Evolutionary conservation across 2,888 invertebrate species (phyloP).

Genomic region (Mesochorus sp.): DNA sequence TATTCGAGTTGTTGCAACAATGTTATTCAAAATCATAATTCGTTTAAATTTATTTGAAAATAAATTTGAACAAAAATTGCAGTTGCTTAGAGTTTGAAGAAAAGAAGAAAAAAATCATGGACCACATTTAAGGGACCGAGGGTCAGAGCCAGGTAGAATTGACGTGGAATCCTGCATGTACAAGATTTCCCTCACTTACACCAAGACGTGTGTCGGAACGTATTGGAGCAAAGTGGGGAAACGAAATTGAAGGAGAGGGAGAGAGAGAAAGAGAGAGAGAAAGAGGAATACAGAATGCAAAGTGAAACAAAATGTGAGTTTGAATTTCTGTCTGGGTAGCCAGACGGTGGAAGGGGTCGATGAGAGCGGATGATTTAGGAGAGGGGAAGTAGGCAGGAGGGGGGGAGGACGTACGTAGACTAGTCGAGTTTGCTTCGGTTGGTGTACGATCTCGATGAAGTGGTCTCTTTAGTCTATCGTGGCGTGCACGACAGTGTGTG

Average conservation of each 20-base stretch:
- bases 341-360: background rate
- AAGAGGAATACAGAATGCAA: background rate
- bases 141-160: background rate
- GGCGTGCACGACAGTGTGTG: conserved; percentile 47
- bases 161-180: background rate
- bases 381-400: background rate
- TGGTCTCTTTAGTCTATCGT: conserved; percentile 50
- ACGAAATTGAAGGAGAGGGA: background rate
- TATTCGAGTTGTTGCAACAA: no score
- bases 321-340: background rate
- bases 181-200: background rate
- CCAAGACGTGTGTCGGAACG: background rate
- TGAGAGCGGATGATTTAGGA: background rate
- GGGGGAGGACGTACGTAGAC: background rate
- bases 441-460: background rate
- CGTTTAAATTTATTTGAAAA: no score
- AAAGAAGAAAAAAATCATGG: no score
- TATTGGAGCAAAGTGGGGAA: background rate
- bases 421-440: background rate
- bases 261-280: conserved; percentile 1
- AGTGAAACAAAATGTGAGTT: background rate
- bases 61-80: no score
- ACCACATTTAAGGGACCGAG: background rate
- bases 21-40: no score
- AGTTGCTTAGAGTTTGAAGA: no score